Conservation (phyloP, 2,888 invertebrate genomes). For the Uropetala carovei region DNA sequence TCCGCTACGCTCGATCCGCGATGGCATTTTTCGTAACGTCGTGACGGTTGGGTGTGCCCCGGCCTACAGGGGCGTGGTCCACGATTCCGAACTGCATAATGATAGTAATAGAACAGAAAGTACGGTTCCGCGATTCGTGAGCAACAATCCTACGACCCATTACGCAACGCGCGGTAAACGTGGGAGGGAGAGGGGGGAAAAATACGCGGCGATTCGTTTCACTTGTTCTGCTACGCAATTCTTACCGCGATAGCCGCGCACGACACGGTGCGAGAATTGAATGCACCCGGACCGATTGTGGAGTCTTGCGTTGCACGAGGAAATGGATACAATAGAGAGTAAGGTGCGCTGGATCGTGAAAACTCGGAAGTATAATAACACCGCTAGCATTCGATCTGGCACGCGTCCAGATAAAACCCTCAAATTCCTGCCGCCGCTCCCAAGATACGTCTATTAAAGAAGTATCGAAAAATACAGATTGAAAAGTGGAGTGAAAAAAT, state of each 20-base stretch:
- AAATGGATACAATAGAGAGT: neutral
- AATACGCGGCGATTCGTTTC: neutral
- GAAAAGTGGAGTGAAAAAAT: no score
- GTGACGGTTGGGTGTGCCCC: neutral
- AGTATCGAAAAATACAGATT: no score
- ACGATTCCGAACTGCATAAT: neutral
- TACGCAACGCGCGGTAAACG: neutral
- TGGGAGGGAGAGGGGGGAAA: neutral
- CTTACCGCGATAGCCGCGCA: no score
- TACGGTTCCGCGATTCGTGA: neutral
- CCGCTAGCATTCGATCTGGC: no score
- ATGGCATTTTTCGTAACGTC: conserved; percentile 21
- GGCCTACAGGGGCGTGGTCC: neutral
- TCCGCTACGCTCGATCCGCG: neutral
- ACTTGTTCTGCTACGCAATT: neutral
- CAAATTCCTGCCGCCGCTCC: no score
- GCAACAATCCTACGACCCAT: neutral
- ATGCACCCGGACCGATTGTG: neutral
- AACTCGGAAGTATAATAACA: no score
- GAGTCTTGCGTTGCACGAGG: neutral
- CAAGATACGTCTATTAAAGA: no score
- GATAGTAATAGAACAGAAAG: neutral
- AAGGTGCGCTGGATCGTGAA: neutral
- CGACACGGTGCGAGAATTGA: no score
- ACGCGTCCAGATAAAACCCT: no score